Percentiles rank a stretch among this genome's conserved stretches.
phyloP scores from a whole-genome alignment of 1,140 invertebrate genomes.

The Gonioctena quinquepunctata region DNA sequence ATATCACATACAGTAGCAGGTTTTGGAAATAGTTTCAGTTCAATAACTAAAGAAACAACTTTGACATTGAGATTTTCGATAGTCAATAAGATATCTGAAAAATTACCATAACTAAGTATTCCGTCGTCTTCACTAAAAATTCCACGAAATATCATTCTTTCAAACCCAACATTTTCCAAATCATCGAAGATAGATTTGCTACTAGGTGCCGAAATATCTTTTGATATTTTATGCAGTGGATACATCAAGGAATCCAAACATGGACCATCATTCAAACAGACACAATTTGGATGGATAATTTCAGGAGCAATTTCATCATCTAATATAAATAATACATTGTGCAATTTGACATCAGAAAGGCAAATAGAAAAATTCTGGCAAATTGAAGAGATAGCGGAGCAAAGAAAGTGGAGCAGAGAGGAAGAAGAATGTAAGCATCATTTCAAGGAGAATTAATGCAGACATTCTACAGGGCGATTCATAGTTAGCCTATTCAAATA shows the following conservation, averaged over 20 bases:
- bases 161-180: neutral
- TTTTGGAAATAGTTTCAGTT: neutral
- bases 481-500: conserved; percentile 16
- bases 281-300: conserved; percentile 45
- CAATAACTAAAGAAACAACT: too few relatives aligned
- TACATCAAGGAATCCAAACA: conserved; percentile 32
- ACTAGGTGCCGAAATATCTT: conserved; percentile 38
- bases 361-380: neutral
- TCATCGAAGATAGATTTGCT: conserved; percentile 7
- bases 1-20: neutral
- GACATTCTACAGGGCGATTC: conserved; percentile 8
- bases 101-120: neutral
- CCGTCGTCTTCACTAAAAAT: neutral
- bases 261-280: conserved; percentile 41
- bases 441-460: neutral
- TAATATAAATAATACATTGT: neutral
- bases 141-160: neutral
- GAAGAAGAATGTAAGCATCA: neutral
- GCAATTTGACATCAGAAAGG: neutral
- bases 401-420: neutral
- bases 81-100: neutral
- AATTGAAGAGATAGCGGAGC: neutral
- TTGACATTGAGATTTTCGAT: too few relatives aligned
- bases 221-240: conserved; percentile 40
- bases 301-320: neutral